Evolutionary conservation across 2,888 invertebrate species (phyloP), one percentile per base, ranked within the genome.

Genomic region (Alloscopus bannaensis): DNA sequence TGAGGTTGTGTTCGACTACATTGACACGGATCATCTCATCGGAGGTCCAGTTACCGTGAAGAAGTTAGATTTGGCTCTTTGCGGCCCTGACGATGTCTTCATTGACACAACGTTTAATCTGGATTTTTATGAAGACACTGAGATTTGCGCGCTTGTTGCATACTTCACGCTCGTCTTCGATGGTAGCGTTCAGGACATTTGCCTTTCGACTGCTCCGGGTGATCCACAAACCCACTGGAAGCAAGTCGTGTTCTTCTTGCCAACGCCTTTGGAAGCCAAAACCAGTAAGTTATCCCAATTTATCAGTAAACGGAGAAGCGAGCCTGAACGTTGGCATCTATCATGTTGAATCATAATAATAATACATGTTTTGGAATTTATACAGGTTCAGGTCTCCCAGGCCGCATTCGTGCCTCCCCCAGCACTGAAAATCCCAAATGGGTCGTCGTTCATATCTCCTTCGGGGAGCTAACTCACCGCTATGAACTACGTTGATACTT

Each of bases 151-250:
- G 1, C 89, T 98, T 81, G 93, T 94, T 72, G 97, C 97, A 6
- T 98, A 95, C 89, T 98, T 98, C 90, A 96, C 97, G 89, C 94
- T 88, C 1, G 71, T 62, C 13, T 84, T 85, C 59, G 59, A 55
- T n/a, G 72, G 69, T 2, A 52, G 4, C 24, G 52, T 26, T 16
- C 66, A 69, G 22, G 42, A 55, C 16, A 55, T 80, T n/a, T 45
- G 28, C 1, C 62, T 86, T 1, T 69, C 81, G 3, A 86, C 86
- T 8, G 68, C 79, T 45, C 86, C 86, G 0, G 92, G 87, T 97
- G 97, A 90, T 0, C 90, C 91, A 0, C 90, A 92, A 24, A 98
- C 98, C 0, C 98, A 98, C 90, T 98, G 98, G 98, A 96, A 97
- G 87, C 98, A 98, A 88, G 96, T 96, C 0, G 91, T 96, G 0